Base-by-base conservation (phyloP, 1,140 invertebrate species). In the Oryzaephilus surinamensis region DNA sequence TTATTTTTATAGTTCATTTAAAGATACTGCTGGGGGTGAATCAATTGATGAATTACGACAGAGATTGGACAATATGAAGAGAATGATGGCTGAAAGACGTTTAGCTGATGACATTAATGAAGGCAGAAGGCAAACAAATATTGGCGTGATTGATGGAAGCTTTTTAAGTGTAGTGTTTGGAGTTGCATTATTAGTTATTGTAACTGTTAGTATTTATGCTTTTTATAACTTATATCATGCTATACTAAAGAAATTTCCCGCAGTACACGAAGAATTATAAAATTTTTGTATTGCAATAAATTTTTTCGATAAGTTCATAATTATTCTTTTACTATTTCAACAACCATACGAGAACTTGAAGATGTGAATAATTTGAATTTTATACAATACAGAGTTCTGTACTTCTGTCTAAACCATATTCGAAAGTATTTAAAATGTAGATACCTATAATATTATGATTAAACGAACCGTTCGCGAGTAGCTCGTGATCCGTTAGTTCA, bases 151-250 rank as follows among this genome's bases (percentile, higher is more conserved):
- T 24, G 81, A 86, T 52, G 82, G 80, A 0, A 82, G 77, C 53
- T 84, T 87, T 52, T 63, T 88, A 0, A 84, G 81, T 43, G 72
- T 83, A 46, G 81, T 86, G 12, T 87, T 89, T 51, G 76, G 73
- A 3, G 73, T 77, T 1, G 81, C 81, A 1, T 63, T 89, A 2
- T 47, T 78, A 3, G 73, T 86, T n/a, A 86, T 88, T 26, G 53
- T 87, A 1, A 74, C 76, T 43, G 84, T 87, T 30, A 84, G 81
- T 27, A 68, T 79, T 2, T 87, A 87, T 50, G 84, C 84, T 0
- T 89, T 87, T 58, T 84, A 86, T 48, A 86, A 83, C 61, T 64
- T 89, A 0, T 87, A 85, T 52, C 68, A 76, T 45, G 84, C 84
- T 5, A 79, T 87, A 20, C 57, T 84, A 1, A 87, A 85, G 60